These are phyloP conservation scores for Ovis canadensis DNA, from an alignment of 2,113 vertebrate species.

Conservation along the genomic window DNA sequence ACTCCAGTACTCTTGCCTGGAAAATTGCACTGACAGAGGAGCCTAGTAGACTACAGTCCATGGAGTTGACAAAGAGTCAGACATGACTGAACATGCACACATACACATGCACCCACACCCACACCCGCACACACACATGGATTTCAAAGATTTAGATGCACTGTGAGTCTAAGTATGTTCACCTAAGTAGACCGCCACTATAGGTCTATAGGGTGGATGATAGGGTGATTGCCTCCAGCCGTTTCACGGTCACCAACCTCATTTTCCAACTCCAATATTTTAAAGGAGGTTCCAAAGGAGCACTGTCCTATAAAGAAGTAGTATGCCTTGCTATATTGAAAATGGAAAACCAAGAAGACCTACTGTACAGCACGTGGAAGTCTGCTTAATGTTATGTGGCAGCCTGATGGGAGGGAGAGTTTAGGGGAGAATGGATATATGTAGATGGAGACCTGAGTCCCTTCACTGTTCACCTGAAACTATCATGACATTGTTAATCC, in stretches of 20 bases:
- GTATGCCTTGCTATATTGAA: not conserved
- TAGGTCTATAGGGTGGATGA: not conserved
- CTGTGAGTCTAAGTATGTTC: not conserved
- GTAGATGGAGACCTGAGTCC: not conserved
- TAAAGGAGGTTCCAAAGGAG: not conserved
- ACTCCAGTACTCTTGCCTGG: not conserved
- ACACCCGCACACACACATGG: not conserved
- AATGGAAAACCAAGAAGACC: not conserved
- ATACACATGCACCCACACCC: not conserved
- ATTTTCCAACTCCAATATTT: not conserved
- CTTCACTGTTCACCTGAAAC: not conserved
- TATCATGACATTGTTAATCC: not conserved
- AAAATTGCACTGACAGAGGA: not conserved
- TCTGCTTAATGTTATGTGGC: not conserved
- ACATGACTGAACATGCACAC: not conserved
- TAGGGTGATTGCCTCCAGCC: not conserved
- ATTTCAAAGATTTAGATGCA: not conserved
- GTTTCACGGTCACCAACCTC: not conserved
- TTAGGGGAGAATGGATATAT: not conserved
- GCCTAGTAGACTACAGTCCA: not conserved
- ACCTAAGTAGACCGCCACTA: rapidly evolving
- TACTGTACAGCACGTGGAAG: not conserved
- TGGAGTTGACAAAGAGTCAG: not conserved
- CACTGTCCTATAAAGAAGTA: not conserved
- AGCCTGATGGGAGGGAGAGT: not conserved